phyloP scores from a whole-genome alignment of 2,888 invertebrate species.

The Phlogophora meticulosa region DNA sequence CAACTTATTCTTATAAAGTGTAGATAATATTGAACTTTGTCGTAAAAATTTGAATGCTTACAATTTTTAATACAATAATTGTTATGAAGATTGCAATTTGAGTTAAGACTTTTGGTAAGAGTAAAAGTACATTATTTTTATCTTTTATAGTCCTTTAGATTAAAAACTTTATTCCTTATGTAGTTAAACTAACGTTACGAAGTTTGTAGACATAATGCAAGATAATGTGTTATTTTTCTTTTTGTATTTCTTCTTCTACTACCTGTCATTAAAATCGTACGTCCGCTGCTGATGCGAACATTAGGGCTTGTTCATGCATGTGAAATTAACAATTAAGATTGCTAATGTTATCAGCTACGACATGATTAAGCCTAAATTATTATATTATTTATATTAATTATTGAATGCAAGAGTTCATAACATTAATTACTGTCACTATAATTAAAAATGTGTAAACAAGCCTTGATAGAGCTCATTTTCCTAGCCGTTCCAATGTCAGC shows the following conservation, averaged over 20 bases:
- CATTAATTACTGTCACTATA: background rate
- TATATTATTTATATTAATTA: too few relatives aligned
- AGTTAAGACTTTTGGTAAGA: slow-evolving; percentile 49
- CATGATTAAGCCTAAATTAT: background rate
- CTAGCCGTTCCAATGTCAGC: slow-evolving; percentile 9
- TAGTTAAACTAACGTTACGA: slow-evolving; percentile 21
- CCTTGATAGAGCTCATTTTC: background rate
- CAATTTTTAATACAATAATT: slow-evolving; percentile 37
- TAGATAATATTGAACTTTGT: slow-evolving; percentile 53
- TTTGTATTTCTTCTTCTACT: slow-evolving; percentile 13
- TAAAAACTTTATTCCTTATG: slow-evolving; percentile 5
- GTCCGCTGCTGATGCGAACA: background rate
- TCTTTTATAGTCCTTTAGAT: slow-evolving; percentile 35
- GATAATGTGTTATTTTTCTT: slow-evolving; percentile 10
- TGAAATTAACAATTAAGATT: background rate
- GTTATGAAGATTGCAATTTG: slow-evolving; percentile 33
- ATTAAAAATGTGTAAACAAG: slow-evolving; percentile 6
- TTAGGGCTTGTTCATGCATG: slow-evolving; percentile 13
- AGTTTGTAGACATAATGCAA: slow-evolving; percentile 9
- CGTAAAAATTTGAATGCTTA: slow-evolving; percentile 53
- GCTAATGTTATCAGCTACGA: background rate
- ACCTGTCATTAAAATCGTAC: background rate
- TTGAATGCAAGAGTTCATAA: background rate
- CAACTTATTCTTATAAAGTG: slow-evolving; percentile 53
- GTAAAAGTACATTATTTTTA: slow-evolving; percentile 55